Percentiles rank a stretch among this genome's conserved stretches.
phyloP scores from a whole-genome alignment of 2,797 vertebrate genomes.

The Psittacula echo region DNA sequence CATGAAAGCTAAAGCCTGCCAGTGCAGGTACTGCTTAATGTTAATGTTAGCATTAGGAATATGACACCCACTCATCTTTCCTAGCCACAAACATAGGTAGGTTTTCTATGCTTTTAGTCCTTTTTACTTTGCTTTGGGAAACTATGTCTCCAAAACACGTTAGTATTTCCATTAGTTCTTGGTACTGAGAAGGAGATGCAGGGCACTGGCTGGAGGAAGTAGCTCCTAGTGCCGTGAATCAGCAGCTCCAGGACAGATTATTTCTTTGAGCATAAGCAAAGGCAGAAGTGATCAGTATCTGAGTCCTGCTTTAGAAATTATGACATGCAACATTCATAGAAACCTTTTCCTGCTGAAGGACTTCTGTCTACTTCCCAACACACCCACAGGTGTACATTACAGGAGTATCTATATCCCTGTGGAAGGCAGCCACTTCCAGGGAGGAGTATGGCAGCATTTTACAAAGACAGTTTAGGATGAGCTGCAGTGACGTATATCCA shows the following conservation, averaged over 20 bases:
- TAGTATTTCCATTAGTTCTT: not conserved
- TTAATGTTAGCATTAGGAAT: conserved; percentile 13
- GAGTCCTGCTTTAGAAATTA: not conserved
- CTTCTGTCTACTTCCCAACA: not conserved
- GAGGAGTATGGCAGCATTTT: not conserved
- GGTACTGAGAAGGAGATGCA: not conserved
- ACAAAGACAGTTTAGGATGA: not conserved
- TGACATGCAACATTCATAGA: not conserved
- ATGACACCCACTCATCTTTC: not conserved
- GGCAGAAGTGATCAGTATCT: not conserved
- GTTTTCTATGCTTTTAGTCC: not conserved
- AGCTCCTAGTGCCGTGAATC: not conserved
- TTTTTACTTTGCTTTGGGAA: conserved; percentile 38
- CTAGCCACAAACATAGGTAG: not conserved
- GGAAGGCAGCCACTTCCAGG: conserved; percentile 2
- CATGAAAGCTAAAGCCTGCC: not conserved
- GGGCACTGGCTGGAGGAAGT: not conserved
- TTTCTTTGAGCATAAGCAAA: not conserved
- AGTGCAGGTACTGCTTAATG: not conserved
- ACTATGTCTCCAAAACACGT: not conserved
- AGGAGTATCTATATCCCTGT: not conserved
- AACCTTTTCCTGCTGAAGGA: not conserved
- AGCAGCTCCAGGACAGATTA: not conserved
- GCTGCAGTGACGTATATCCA: not conserved
- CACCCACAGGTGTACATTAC: not conserved